Percentiles rank a stretch among this genome's conserved stretches.
These are phyloP conservation scores for cat (Felis catus) DNA, from an alignment of 2,113 vertebrate genomes.

Conservation along the genomic window F.catus_Fca126_mat1.0 CM031414.1:43986001-43986500, in stretches of 20 bases:
- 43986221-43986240: not conserved
- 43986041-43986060: conserved; percentile 15
- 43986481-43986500: not conserved
- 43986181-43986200: not conserved
- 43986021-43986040: not conserved
- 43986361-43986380: conserved; percentile 29
- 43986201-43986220: not conserved
- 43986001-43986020: conserved; percentile 44
- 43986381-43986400: not conserved
- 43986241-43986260: conserved; percentile 28
- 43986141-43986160: not conserved
- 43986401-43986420: not conserved
- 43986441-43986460: not conserved
- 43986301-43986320: conserved; percentile 19
- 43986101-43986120: conserved; percentile 43
- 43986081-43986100: conserved; percentile 22
- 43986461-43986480: not conserved
- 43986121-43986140: conserved; percentile 11
- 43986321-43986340: conserved; percentile 48
- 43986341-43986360: conserved; percentile 16
- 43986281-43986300: conserved; percentile 64
- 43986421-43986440: conserved; percentile 11
- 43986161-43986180: not conserved
- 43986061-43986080: conserved; percentile 9
- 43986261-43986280: conserved; percentile 42